Base-by-base conservation (phyloP, 2,888 invertebrate species). In the Eupeodes latifasciatus region DNA sequence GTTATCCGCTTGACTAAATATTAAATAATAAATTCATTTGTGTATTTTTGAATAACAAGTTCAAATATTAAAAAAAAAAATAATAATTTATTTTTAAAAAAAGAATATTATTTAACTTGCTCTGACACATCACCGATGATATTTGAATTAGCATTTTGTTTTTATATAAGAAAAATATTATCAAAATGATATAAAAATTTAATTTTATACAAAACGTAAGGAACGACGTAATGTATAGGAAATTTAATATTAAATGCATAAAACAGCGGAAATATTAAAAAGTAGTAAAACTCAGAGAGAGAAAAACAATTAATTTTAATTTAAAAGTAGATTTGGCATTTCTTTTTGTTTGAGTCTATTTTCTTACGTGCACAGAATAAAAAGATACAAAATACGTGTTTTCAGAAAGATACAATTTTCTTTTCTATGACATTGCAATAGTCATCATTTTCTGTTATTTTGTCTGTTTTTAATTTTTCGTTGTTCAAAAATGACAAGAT, bases 401-500 rank as follows among this genome's bases (percentile, higher is more conserved):
- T 27, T 27, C 3, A 40, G 40, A 40, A 5, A 40, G 6, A 40
- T 40, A 9, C 9, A 27, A 7, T 40, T 40, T 40, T 40, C 5
- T 4, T 40, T 40, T 40, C 9, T 2, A 40, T 40, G 27, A 40
- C 5, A 40, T 7, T 7, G 5, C 40, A 40, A 40, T 27, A 40
- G 9, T 40, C 40, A 5, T 40, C 3, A 40, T 7, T 7, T 40
- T 40, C 5, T 27, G 27, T 14, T 11, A 3, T 49, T 14, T 5
- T 44, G 12, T 64, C 27, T 79, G 11, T 19, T 27, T 12, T 59
- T 27, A 27, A 27, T 27, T 1, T 19, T 34, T 77, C 44, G 51
- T 53, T 34, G 49, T 85, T 76, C 76, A 71, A 85, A 81, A 82
- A 53, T 59, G 49, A 14, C 51, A 44, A n/a, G 14, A 47, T 16